Percentiles rank a stretch among this genome's conserved stretches.
Conservation (phyloP, 2,888 invertebrate genomes). For the Seladonia tumulorum region DNA sequence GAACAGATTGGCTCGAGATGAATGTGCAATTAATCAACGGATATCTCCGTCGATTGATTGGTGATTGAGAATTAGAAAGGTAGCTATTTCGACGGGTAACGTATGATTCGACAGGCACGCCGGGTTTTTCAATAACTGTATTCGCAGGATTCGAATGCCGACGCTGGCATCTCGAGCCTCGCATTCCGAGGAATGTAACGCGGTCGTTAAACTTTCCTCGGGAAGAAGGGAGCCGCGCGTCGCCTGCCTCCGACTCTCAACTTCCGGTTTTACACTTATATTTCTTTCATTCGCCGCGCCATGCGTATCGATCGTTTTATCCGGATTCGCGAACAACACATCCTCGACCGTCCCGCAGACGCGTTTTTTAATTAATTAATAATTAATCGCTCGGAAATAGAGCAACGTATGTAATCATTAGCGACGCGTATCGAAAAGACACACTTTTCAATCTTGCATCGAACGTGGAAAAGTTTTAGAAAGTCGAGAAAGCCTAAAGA, state of each 20-base stretch:
- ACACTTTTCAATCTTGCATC: neutral
- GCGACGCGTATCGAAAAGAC: neutral
- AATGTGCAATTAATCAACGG: neutral
- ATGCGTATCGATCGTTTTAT: conserved; percentile 20
- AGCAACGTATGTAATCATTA: neutral
- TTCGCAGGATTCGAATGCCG: conserved; percentile 17
- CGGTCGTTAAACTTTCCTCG: conserved; percentile 19
- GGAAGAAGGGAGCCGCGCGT: neutral
- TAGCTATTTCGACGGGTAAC: conserved; percentile 22
- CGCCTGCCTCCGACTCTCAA: neutral
- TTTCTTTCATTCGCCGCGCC: conserved; percentile 11
- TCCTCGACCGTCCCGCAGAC: neutral
- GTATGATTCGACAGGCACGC: conserved; percentile 7
- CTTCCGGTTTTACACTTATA: conserved; percentile 39
- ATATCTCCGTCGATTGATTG: conserved; percentile 11
- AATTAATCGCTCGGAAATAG: neutral
- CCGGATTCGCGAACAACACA: neutral
- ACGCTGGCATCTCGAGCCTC: neutral
- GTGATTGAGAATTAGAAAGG: conserved; percentile 33
- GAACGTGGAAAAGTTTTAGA: conserved; percentile 4
- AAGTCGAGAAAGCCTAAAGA: neutral
- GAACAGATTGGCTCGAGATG: neutral
- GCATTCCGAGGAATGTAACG: conserved; percentile 10
- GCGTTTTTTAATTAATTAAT: neutral
- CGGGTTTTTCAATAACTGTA: conserved; percentile 44